These are phyloP conservation scores for Ceratina japonica DNA, from an alignment of 1,140 invertebrate species.

Conservation along the genomic window DNA sequence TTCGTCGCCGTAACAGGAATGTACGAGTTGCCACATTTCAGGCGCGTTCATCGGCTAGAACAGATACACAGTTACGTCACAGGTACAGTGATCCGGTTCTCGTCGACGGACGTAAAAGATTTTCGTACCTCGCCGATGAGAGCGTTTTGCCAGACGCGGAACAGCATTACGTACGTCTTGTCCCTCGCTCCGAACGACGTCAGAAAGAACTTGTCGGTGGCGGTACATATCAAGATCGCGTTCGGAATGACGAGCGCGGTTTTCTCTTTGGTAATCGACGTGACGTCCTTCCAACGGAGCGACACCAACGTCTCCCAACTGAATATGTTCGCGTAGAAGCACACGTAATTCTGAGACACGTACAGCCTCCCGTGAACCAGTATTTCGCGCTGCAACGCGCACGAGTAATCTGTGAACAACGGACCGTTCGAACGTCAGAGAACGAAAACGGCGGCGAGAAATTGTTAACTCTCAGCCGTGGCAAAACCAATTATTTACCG, in stretches of 20 bases:
- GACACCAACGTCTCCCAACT: slow-evolving; percentile 93
- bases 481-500: slow-evolving; percentile 82
- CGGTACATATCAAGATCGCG: slow-evolving; percentile 92
- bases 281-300: slow-evolving; percentile 93
- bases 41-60: slow-evolving; percentile 87
- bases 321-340: slow-evolving; percentile 97
- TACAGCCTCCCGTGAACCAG: slow-evolving; percentile 95
- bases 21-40: slow-evolving; percentile 94
- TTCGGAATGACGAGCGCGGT: slow-evolving; percentile 96
- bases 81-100: no score
- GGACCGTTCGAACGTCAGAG: background rate
- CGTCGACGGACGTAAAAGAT: background rate
- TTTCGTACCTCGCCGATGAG: slow-evolving; percentile 89
- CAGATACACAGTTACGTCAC: no score
- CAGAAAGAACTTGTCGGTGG: slow-evolving; percentile 93
- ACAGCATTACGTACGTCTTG: slow-evolving; percentile 96
- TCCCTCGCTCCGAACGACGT: slow-evolving; percentile 95
- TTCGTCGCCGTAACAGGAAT: slow-evolving; percentile 95
- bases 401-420: slow-evolving; percentile 91
- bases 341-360: slow-evolving; percentile 95
- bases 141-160: slow-evolving; percentile 97
- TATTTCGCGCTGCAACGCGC: slow-evolving; percentile 96
- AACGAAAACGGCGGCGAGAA: background rate
- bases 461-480: no score
- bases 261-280: slow-evolving; percentile 95